These are phyloP conservation scores for Aphelocoma californica DNA, from an alignment of 2,797 vertebrate species.

Conservation along the genomic window DNA sequence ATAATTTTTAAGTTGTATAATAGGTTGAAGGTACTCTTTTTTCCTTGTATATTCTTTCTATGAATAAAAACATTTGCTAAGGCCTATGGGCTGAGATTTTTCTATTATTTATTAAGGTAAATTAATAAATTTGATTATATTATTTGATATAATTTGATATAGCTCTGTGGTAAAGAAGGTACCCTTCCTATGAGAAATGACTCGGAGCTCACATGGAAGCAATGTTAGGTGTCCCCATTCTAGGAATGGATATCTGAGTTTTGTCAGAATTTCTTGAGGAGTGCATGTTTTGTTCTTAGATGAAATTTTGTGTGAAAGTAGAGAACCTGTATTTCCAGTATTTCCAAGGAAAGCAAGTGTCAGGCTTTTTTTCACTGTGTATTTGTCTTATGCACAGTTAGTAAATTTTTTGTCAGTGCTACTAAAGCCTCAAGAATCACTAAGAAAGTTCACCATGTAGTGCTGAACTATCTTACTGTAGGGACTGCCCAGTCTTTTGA, in stretches of 20 bases:
- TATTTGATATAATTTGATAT: not conserved
- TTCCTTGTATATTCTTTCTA: not conserved
- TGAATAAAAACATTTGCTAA: not conserved
- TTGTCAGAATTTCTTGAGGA: not conserved
- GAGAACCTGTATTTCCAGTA: not conserved
- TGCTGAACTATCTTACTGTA: not conserved
- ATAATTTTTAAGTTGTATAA: not conserved
- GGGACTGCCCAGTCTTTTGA: not conserved
- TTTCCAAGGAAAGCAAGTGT: not conserved
- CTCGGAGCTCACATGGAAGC: not conserved
- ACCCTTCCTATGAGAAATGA: not conserved
- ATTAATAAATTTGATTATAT: too few species aligned
- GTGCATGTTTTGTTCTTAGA: not conserved
- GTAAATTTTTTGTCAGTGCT: not conserved
- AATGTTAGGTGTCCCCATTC: not conserved
- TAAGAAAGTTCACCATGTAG: not conserved
- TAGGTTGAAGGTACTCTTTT: not conserved
- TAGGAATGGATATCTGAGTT: not conserved
- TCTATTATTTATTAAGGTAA: not conserved
- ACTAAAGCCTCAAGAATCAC: not conserved
- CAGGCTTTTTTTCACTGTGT: not conserved
- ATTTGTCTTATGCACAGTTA: not conserved
- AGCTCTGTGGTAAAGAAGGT: not conserved
- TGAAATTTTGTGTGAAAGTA: not conserved
- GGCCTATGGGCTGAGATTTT: not conserved